phyloP scores from a whole-genome alignment of 2,113 vertebrate genomes.

The Micromys minutus region DNA sequence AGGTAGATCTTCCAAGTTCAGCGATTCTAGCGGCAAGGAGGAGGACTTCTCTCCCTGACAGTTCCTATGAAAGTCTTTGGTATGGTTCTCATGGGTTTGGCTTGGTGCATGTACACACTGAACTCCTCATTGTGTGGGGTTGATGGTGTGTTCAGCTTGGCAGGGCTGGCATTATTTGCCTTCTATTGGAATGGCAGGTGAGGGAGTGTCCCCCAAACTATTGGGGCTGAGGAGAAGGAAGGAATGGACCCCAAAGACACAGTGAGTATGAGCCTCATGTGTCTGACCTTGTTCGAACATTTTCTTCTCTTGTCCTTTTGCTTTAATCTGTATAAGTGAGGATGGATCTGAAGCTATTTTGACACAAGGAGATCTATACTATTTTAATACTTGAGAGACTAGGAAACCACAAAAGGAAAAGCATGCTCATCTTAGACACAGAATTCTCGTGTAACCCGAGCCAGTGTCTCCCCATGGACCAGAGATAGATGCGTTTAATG shows the following conservation, averaged over 20 bases:
- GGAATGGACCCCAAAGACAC: neutral
- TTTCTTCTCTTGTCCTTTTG: neutral
- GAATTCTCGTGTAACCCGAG: neutral
- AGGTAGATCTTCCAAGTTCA: neutral
- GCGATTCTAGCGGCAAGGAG: neutral
- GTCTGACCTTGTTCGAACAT: neutral
- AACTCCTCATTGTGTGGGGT: neutral
- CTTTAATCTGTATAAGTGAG: neutral
- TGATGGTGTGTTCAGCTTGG: neutral
- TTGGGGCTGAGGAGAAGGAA: neutral
- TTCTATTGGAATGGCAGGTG: neutral
- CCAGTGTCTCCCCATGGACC: neutral
- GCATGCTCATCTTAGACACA: neutral
- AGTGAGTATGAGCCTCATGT: neutral
- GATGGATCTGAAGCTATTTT: conserved; percentile 18
- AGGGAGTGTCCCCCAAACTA: neutral
- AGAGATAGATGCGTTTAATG: neutral
- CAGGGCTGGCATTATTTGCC: too few relatives aligned
- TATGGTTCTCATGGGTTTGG: neutral
- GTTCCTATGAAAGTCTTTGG: neutral
- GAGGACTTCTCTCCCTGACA: neutral
- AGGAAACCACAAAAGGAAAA: neutral
- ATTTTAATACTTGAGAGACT: neutral
- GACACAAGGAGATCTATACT: neutral
- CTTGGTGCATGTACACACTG: neutral